phyloP scores from a whole-genome alignment of 2,888 invertebrate species.

The Steinernema carpocapsae region DNA sequence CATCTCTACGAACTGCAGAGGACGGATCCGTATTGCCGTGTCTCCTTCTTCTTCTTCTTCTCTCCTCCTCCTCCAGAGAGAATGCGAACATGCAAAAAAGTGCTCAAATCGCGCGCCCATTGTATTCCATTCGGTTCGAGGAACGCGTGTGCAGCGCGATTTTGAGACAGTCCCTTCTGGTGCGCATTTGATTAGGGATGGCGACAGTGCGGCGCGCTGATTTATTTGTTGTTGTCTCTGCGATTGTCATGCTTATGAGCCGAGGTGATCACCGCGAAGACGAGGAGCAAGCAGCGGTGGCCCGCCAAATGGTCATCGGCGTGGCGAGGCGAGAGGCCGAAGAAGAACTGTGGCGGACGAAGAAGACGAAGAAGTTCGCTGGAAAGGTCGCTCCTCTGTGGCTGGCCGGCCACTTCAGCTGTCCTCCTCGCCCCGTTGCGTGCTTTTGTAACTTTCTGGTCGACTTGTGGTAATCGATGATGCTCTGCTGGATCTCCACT shows the following conservation, averaged over 20 bases:
- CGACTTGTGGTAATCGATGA: constrained; percentile 13
- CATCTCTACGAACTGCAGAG: too few species aligned
- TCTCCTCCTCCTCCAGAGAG: not conserved
- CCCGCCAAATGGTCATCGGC: constrained; percentile 30
- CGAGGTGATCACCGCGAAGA: not conserved
- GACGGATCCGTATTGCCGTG: too few species aligned
- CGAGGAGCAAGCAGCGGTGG: not conserved
- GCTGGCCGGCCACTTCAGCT: constrained; percentile 8
- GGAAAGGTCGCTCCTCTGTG: not conserved
- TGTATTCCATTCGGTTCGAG: constrained; percentile 1
- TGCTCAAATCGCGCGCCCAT: constrained; percentile 28
- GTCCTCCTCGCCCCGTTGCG: not conserved
- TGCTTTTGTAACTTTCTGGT: constrained; percentile 9
- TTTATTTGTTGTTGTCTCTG: constrained; percentile 16
- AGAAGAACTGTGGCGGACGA: not conserved
- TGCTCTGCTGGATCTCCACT: not conserved
- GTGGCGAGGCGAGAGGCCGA: too few species aligned
- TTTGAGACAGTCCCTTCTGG: constrained; percentile 23
- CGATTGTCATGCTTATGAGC: not conserved
- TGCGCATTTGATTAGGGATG: not conserved
- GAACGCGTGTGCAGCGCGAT: constrained; percentile 13
- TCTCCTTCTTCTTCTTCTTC: not conserved
- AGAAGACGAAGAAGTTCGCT: not conserved
- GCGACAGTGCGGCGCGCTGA: not conserved
- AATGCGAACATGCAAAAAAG: constrained; percentile 27